phyloP scores from a whole-genome alignment of 2,797 vertebrate species.

The Apodemus agrarius region DNA sequence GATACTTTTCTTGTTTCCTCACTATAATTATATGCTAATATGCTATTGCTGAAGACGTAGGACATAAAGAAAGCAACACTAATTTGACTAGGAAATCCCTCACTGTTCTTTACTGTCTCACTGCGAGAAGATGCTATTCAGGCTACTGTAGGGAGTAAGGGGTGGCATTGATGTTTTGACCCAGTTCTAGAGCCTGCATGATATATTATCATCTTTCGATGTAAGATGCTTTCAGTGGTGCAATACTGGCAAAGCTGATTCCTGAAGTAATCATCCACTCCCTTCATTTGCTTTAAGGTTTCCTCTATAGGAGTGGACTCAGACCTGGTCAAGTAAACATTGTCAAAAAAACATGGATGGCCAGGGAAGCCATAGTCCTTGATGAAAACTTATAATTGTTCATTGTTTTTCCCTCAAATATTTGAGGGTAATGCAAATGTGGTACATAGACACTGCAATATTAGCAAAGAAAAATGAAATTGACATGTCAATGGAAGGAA shows the following conservation, averaged over 20 bases:
- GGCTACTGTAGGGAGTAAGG: neutral
- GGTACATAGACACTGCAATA: no score
- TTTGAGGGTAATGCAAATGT: neutral
- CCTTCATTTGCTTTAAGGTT: neutral
- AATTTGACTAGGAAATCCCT: neutral
- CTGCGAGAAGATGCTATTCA: no score
- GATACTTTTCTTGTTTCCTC: neutral
- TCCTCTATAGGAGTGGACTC: neutral
- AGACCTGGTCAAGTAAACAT: neutral
- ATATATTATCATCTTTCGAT: neutral
- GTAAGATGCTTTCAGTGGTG: neutral
- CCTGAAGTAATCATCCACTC: neutral
- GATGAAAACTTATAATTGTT: neutral
- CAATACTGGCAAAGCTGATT: neutral
- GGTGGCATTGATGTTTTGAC: neutral
- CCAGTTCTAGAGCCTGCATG: neutral
- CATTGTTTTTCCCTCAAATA: neutral
- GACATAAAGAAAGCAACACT: neutral
- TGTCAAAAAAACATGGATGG: neutral
- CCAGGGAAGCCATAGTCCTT: neutral
- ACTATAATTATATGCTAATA: neutral
- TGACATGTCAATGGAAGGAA: no score
- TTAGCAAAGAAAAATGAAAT: neutral
- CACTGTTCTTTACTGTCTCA: neutral
- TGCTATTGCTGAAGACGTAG: neutral